Evolutionary conservation across 1,140 invertebrate genomes (phyloP).

Genomic region (Hestina assimilis): DNA sequence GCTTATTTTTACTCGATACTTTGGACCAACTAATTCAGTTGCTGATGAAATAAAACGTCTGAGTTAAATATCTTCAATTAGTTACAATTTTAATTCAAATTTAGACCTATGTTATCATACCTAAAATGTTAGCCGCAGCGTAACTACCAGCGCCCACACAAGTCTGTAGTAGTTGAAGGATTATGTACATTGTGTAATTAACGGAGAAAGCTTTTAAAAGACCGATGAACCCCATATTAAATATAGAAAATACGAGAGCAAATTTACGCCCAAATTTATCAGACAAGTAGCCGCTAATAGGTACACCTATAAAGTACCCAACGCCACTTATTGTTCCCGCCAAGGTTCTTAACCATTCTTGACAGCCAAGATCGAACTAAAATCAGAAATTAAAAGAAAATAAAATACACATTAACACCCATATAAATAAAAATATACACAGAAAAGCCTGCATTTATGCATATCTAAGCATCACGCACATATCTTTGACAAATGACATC

Average conservation of each 20-base stretch:
- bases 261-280: constrained; percentile 81
- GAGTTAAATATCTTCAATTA: neutral
- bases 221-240: constrained; percentile 77
- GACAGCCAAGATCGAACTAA: constrained; percentile 51
- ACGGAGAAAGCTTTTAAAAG: constrained; percentile 82
- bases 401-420: too few species aligned
- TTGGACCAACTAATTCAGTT: neutral
- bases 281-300: constrained; percentile 74
- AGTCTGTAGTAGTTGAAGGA: constrained; percentile 82
- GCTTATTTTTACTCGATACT: neutral
- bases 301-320: constrained; percentile 47
- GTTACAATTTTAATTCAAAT: constrained; percentile 42
- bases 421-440: constrained; percentile 7
- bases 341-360: constrained; percentile 48
- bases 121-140: constrained; percentile 61
- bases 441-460: neutral
- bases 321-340: constrained; percentile 47
- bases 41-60: neutral
- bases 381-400: constrained; percentile 10
- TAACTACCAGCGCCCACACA: constrained; percentile 70
- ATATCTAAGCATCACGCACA: too few species aligned
- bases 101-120: too few species aligned
- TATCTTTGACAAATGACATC: too few species aligned
- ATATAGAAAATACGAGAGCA: constrained; percentile 81
- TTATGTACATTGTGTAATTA: constrained; percentile 81